These are phyloP conservation scores for Falco peregrinus DNA, from an alignment of 2,797 vertebrate species.

Conservation along the genomic window DNA sequence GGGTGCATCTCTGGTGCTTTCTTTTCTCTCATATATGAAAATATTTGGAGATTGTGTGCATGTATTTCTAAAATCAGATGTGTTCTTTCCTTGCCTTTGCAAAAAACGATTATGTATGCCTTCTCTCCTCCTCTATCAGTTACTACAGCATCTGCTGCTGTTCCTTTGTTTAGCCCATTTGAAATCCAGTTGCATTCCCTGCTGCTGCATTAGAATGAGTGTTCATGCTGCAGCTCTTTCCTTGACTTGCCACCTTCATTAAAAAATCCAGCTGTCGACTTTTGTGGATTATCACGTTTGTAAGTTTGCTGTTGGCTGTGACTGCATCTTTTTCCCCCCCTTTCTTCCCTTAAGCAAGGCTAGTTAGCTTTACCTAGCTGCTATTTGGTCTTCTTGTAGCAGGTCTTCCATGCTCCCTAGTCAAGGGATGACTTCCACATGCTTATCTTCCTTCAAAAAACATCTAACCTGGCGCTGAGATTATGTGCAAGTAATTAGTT, in stretches of 20 bases:
- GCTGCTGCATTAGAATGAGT: not conserved
- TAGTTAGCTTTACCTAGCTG: not conserved
- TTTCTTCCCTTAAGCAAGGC: not conserved
- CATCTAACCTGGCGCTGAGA: not conserved
- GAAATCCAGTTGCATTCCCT: not conserved
- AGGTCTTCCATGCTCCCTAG: not conserved
- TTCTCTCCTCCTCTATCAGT: not conserved
- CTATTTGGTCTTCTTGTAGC: not conserved
- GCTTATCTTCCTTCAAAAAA: not conserved
- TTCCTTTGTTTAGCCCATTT: not conserved
- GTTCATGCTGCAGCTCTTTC: not conserved
- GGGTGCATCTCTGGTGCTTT: not conserved
- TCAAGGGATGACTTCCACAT: not conserved
- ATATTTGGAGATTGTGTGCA: not conserved
- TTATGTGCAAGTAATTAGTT: constrained; percentile 43
- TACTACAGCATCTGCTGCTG: not conserved
- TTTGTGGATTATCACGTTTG: not conserved
- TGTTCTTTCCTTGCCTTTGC: not conserved
- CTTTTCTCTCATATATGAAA: not conserved
- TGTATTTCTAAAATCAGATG: not conserved
- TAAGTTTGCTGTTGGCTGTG: not conserved
- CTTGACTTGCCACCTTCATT: not conserved
- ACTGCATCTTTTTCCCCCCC: not conserved
- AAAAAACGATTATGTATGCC: not conserved
- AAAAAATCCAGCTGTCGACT: not conserved